A percentile compares a stretch with the other conserved stretches of the same genome.
Evolutionary conservation across 1,140 invertebrate species (phyloP).

Genomic region (Drosophila chauvacae): DNA sequence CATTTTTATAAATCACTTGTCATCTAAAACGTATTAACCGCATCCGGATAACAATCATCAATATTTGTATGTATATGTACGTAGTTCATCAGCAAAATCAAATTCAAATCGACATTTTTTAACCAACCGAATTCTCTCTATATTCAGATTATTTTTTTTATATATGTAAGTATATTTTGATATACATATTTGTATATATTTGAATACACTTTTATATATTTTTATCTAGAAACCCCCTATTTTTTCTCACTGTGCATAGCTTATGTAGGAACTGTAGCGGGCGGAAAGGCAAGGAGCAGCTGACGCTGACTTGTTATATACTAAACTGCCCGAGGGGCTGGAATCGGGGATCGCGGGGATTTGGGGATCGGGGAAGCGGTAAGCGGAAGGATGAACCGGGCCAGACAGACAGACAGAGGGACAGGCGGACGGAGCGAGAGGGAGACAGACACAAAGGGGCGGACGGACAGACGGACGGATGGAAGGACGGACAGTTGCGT

Average conservation of each 20-base stretch:
- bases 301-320: conserved; percentile 83
- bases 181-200: no score
- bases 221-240: not conserved
- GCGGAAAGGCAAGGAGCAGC: conserved; percentile 63
- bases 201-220: no score
- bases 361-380: conserved; percentile 41
- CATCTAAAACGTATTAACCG: not conserved
- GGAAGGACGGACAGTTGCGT: conserved; percentile 66
- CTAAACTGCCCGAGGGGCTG: conserved; percentile 65
- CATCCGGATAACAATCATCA: no score
- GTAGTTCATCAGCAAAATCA: no score
- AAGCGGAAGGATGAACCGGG: conserved; percentile 76
- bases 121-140: no score
- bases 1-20: not conserved
- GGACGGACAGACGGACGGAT: conserved; percentile 47
- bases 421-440: conserved; percentile 26
- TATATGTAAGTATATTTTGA: no score
- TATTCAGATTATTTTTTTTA: no score
- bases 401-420: conserved; percentile 45
- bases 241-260: conserved; percentile 4
- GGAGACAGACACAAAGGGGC: conserved; percentile 35
- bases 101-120: no score
- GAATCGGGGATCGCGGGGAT: conserved; percentile 10
- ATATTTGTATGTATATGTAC: no score
- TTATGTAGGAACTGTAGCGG: conserved; percentile 22